These are phyloP conservation scores for Elephas maximus DNA, from an alignment of 2,113 vertebrate genomes.

Conservation along the genomic window DNA sequence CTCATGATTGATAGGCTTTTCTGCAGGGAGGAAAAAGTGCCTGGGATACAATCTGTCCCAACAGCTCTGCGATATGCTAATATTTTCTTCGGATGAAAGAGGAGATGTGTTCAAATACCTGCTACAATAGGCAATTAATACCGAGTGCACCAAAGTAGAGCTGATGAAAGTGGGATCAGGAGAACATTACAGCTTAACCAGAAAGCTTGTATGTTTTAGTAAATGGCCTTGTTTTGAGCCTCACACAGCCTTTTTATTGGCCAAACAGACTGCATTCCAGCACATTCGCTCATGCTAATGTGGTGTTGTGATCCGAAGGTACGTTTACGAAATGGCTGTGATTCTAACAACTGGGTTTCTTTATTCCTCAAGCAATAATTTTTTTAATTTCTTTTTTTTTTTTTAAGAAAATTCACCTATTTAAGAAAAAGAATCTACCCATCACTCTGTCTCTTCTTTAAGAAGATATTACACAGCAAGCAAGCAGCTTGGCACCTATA, in stretches of 20 bases:
- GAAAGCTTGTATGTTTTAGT: constrained; percentile 74
- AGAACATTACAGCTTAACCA: constrained; percentile 63
- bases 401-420: background rate
- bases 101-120: constrained; percentile 86
- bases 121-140: constrained; percentile 54
- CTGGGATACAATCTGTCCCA: constrained; percentile 89
- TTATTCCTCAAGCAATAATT: background rate
- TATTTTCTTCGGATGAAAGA: constrained; percentile 86
- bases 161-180: constrained; percentile 26
- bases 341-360: background rate
- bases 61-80: constrained; percentile 87
- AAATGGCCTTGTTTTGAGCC: constrained; percentile 74
- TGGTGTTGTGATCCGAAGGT: background rate
- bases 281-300: background rate
- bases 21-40: constrained; percentile 83
- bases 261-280: constrained; percentile 71
- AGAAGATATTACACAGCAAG: background rate
- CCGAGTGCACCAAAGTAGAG: background rate
- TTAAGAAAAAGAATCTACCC: background rate
- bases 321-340: background rate
- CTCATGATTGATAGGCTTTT: constrained; percentile 88
- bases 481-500: background rate
- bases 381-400: background rate
- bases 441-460: background rate
- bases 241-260: constrained; percentile 51